Conservation (phyloP, 2,113 vertebrate species). For the Poecilia latipinna region DNA sequence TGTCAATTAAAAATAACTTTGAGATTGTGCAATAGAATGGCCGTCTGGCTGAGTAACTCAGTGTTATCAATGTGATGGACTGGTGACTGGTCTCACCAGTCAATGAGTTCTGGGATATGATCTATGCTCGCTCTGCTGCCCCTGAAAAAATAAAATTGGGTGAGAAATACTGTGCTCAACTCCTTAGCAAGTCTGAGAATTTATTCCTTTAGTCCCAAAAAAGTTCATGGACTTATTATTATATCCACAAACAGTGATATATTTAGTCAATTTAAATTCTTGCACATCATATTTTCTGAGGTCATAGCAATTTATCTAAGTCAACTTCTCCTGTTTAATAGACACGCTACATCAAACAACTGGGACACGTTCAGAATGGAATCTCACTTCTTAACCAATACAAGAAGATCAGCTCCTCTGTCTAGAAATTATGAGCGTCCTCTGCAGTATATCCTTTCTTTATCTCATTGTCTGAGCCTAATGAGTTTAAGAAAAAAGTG, state of each 20-base stretch:
- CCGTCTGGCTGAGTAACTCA: too few relatives aligned
- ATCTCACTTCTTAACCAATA: conserved; percentile 45
- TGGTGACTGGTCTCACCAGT: too few relatives aligned
- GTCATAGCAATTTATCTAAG: conserved; percentile 29
- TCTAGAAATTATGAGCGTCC: conserved; percentile 39
- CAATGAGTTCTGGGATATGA: too few relatives aligned
- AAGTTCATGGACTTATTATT: not conserved
- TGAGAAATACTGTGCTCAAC: too few relatives aligned
- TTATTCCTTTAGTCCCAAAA: not conserved
- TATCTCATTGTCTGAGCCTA: conserved; percentile 46
- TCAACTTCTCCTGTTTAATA: conserved; percentile 25
- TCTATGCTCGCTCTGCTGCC: too few relatives aligned
- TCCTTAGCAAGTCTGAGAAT: too few relatives aligned
- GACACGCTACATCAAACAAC: conserved; percentile 50
- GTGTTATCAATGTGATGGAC: too few relatives aligned
- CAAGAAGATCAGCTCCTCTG: conserved; percentile 29
- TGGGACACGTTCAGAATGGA: conserved; percentile 36
- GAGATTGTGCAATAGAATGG: too few relatives aligned
- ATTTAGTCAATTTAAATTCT: not conserved
- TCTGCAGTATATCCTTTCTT: conserved; percentile 28
- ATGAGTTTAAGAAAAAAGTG: conserved; percentile 28
- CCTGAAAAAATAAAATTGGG: too few relatives aligned
- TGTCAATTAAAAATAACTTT: too few relatives aligned
- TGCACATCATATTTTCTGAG: conserved; percentile 11
- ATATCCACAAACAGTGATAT: not conserved